phyloP scores from a whole-genome alignment of 1,140 invertebrate genomes.

The Drosophila burlai region DNA sequence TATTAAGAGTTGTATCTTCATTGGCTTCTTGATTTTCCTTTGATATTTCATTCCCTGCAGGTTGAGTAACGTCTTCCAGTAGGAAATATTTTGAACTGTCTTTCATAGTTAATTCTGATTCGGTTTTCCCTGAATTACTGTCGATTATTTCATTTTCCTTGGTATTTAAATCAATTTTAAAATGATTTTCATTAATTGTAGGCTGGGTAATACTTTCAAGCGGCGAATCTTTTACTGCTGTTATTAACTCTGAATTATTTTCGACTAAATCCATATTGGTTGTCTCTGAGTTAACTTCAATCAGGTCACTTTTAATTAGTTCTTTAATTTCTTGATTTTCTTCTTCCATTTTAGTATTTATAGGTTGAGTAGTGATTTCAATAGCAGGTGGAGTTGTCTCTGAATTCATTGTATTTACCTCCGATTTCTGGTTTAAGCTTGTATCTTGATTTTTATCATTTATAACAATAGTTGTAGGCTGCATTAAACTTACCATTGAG shows the following conservation, averaged over 20 bases:
- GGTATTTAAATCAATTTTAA: neutral
- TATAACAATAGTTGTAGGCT: no score
- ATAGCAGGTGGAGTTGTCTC: neutral
- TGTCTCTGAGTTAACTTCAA: neutral
- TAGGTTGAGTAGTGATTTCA: neutral
- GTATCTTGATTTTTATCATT: no score
- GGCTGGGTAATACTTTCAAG: slow-evolving; percentile 4
- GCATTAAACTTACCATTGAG: neutral
- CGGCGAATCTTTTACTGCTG: neutral
- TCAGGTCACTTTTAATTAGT: neutral
- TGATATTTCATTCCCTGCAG: neutral
- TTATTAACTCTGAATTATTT: neutral
- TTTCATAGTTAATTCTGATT: neutral
- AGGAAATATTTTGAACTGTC: no score
- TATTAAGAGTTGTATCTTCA: neutral
- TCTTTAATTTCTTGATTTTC: neutral
- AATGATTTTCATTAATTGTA: neutral
- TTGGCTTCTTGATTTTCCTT: neutral
- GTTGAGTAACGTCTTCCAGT: neutral
- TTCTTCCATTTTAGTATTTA: neutral
- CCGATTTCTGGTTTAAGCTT: neutral
- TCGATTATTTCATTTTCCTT: neutral
- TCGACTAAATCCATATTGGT: neutral
- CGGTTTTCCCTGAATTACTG: neutral
- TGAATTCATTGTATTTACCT: neutral